phyloP scores from a whole-genome alignment of 1,140 invertebrate genomes.

The Calliopsis andreniformis region DNA sequence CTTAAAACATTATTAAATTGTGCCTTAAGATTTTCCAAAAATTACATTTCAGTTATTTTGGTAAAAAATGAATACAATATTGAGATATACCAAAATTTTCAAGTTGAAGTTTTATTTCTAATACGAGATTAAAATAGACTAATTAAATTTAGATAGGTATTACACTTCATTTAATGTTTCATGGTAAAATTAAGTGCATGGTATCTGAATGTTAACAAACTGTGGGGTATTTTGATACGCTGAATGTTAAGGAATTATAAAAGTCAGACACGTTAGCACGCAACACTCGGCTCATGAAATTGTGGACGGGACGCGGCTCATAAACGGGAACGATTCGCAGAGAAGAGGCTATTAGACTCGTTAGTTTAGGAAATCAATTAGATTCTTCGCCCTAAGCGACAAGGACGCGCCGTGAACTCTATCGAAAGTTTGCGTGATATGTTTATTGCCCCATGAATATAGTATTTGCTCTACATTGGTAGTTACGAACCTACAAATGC shows the following conservation, averaged over 20 bases:
- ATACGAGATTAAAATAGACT: neutral
- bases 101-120: neutral
- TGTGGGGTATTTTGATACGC: neutral
- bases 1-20: too few relatives aligned
- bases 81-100: too few relatives aligned
- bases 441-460: slow-evolving; percentile 4
- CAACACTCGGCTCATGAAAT: slow-evolving; percentile 10
- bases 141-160: neutral
- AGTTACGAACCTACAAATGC: neutral
- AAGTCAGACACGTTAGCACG: neutral
- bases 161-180: neutral
- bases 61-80: too few relatives aligned
- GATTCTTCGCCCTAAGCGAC: neutral
- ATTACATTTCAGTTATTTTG: too few relatives aligned
- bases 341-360: slow-evolving; percentile 28
- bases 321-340: slow-evolving; percentile 25
- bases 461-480: slow-evolving; percentile 14
- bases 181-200: neutral
- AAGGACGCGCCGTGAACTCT: neutral
- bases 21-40: too few relatives aligned
- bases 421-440: neutral
- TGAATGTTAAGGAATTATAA: neutral
- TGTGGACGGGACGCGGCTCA: neutral
- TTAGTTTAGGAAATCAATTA: slow-evolving; percentile 43
- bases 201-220: neutral